Evolutionary conservation across 2,113 vertebrate genomes (phyloP).

Genomic region (Erinaceus europaeus): DNA sequence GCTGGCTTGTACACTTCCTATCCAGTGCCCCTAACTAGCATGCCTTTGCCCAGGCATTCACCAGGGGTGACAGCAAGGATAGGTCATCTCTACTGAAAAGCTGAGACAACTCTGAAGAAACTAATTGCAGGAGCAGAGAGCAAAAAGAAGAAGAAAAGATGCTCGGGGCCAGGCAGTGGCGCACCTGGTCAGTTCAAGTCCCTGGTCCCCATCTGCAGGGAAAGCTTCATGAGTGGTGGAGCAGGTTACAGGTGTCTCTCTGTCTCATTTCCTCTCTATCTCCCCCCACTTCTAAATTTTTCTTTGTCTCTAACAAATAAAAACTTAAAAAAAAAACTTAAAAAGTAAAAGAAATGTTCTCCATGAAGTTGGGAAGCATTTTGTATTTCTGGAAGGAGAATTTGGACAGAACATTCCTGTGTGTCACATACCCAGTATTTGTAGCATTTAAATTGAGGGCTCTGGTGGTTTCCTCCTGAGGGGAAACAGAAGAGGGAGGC

Average conservation of each 20-base stretch:
- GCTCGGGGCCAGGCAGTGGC: too few species aligned
- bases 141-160: neutral
- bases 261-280: too few species aligned
- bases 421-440: neutral
- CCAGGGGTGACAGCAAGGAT: neutral
- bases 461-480: neutral
- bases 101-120: neutral
- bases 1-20: too few species aligned
- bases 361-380: neutral
- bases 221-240: too few species aligned
- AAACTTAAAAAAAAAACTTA: too few species aligned
- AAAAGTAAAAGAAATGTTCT: neutral
- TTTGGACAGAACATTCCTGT: neutral
- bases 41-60: neutral
- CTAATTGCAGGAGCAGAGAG: neutral
- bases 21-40: neutral
- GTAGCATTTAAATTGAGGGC: neutral
- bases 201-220: too few species aligned
- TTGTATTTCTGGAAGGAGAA: neutral
- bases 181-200: too few species aligned
- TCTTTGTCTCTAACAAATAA: too few species aligned
- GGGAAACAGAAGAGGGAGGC: neutral
- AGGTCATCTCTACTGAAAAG: neutral
- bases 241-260: too few species aligned
- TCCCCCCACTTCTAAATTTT: too few species aligned